phyloP scores from a whole-genome alignment of 2,113 vertebrate genomes.

The Phaetusa simplex region DNA sequence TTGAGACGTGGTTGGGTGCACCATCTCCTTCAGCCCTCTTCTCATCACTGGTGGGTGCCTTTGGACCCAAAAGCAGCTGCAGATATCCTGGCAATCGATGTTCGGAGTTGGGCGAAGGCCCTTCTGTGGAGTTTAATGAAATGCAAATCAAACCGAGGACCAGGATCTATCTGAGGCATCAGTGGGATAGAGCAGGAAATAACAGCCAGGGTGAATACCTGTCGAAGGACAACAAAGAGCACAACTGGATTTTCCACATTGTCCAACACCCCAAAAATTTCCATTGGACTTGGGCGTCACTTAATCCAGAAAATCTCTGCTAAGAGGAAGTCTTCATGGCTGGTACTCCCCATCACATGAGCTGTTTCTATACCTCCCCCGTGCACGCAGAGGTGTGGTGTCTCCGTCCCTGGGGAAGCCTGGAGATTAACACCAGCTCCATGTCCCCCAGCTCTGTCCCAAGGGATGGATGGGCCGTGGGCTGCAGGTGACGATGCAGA shows the following conservation, averaged over 20 bases:
- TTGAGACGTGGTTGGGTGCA: rapidly evolving
- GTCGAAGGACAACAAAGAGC: not conserved
- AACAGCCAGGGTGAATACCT: not conserved
- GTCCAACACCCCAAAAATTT: not conserved
- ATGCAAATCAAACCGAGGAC: not conserved
- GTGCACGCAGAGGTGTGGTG: rapidly evolving
- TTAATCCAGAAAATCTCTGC: not conserved
- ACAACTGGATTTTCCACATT: not conserved
- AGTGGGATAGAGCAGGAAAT: not conserved
- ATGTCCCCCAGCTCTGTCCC: rapidly evolving
- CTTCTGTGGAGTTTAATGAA: not conserved
- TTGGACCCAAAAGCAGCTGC: not conserved
- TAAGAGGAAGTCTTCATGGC: not conserved
- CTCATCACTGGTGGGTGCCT: not conserved
- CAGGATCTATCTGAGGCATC: not conserved
- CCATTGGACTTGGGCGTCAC: not conserved
- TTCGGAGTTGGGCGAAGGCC: not conserved
- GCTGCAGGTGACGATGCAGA: not conserved
- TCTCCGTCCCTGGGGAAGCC: rapidly evolving
- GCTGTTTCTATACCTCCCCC: not conserved
- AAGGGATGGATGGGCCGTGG: not conserved
- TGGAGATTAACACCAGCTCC: not conserved
- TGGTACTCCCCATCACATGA: not conserved
- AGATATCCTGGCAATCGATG: not conserved
- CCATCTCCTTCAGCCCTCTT: not conserved